Evolutionary conservation across 2,888 invertebrate species (phyloP), one percentile per base, ranked within the genome.

Genomic region (Morinoia aosen): DNA sequence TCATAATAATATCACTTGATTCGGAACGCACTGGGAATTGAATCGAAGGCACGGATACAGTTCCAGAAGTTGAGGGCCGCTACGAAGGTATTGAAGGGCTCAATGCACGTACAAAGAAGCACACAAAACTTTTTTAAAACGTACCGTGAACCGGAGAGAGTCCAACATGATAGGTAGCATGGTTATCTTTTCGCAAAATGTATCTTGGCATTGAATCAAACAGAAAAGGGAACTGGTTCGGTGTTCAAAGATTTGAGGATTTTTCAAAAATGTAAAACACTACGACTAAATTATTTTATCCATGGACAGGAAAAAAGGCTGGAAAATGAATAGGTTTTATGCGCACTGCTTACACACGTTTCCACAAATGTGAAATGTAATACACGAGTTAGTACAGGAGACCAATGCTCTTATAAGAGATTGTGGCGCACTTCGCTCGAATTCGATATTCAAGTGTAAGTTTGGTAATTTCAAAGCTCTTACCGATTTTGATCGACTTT

Each of bases 1-100:
- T 90, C 40, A 90, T 90, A 90, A 90, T 90, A 90, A 90, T 90
- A 90, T 90, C 90, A 90, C 39, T 90, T 90, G 40, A 90, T 90
- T 90, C 48, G 90, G 90, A 90, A 40, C 40, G 90, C 90, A 40
- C 11, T 90, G 40, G 40, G 90, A 90, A 90, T 90, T 90, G 90
- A 90, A 90, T 90, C 90, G 90, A 90, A 48, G 90, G 90, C 90
- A 48, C 90, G 48, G 40, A 90, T 90, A 39, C 90, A 90, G 90
- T 90, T 90, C 48, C 16, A 16, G 25, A 76, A 76, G 76, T 76
- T 76, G 76, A 76, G 76, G 33, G 25, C 76, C 76, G 76, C 76
- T 76, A 33, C 76, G 76, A 76, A 33, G 25, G 76, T 33, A 76
- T 76, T 76, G 16, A 33, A 33, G 33, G 76, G 76, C 19, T 33